Conservation (phyloP, 2,113 vertebrate genomes). For the Dromaius novaehollandiae region DNA sequence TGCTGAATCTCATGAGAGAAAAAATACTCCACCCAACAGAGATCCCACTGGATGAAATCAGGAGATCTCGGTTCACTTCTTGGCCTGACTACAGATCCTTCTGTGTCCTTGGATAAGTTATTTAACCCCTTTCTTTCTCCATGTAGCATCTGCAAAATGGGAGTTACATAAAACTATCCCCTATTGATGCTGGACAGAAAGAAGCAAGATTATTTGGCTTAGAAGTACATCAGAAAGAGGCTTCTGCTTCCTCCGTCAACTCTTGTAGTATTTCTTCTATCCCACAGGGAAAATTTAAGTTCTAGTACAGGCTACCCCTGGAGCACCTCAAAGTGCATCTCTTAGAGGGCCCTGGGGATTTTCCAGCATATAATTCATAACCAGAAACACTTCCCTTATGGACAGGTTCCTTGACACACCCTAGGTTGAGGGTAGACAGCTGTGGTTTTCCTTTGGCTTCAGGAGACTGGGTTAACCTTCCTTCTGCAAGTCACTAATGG, state of each 20-base stretch:
- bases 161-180: neutral
- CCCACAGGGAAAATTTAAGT: neutral
- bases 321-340: neutral
- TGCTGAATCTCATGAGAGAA: neutral
- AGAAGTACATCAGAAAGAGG: conserved; percentile 23
- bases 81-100: neutral
- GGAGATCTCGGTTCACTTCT: neutral
- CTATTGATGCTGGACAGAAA: neutral
- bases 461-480: neutral
- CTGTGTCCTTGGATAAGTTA: neutral
- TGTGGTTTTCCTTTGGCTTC: conserved; percentile 40
- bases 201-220: neutral
- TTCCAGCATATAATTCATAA: conserved; percentile 39
- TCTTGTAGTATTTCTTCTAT: neutral
- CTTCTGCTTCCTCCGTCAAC: neutral
- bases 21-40: neutral
- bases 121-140: neutral
- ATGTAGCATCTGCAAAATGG: neutral
- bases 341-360: neutral
- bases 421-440: conserved; percentile 22
- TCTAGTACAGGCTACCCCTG: neutral
- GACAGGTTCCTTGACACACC: conserved; percentile 56
- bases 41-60: neutral
- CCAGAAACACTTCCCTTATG: conserved; percentile 52
- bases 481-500: neutral